Conservation (phyloP, 2,888 invertebrate species). For the Biston betularia region DNA sequence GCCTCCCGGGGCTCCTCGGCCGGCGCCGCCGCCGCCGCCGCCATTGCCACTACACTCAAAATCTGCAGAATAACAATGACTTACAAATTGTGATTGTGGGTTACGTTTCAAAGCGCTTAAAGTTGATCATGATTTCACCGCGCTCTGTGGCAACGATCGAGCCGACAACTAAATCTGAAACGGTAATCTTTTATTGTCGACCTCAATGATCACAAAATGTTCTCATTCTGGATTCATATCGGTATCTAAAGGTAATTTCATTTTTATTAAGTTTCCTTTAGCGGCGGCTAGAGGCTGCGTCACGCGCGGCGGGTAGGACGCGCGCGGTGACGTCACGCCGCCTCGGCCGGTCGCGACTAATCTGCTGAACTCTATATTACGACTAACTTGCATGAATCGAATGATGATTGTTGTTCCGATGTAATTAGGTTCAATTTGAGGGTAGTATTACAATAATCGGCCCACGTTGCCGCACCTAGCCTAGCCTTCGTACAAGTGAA, state of each 20-base stretch:
- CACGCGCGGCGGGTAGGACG: slow-evolving; percentile 1
- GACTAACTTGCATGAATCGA: slow-evolving; percentile 16
- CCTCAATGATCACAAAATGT: background rate
- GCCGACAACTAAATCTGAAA: background rate
- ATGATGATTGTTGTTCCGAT: slow-evolving; percentile 13
- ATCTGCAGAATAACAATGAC: slow-evolving; percentile 48
- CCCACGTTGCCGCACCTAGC: background rate
- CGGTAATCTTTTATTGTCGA: background rate
- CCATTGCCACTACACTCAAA: slow-evolving; percentile 57
- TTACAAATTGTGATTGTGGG: background rate
- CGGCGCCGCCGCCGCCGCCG: slow-evolving; percentile 52
- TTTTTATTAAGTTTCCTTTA: background rate
- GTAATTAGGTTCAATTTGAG: slow-evolving; percentile 1
- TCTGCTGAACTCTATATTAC: slow-evolving; percentile 18
- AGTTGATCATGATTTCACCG: background rate
- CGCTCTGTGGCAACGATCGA: background rate
- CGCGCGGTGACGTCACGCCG: slow-evolving; percentile 17
- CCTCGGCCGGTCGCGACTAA: slow-evolving; percentile 14
- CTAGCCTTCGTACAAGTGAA: background rate
- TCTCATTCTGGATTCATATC: background rate
- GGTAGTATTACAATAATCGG: slow-evolving; percentile 18
- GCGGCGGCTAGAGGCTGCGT: background rate
- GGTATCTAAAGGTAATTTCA: slow-evolving; percentile 4
- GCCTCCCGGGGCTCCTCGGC: slow-evolving; percentile 38
- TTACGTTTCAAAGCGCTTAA: background rate